Evolutionary conservation across 1,140 invertebrate genomes (phyloP), one percentile per base, ranked within the genome.

Genomic region (Mactra quadrangularis): DNA sequence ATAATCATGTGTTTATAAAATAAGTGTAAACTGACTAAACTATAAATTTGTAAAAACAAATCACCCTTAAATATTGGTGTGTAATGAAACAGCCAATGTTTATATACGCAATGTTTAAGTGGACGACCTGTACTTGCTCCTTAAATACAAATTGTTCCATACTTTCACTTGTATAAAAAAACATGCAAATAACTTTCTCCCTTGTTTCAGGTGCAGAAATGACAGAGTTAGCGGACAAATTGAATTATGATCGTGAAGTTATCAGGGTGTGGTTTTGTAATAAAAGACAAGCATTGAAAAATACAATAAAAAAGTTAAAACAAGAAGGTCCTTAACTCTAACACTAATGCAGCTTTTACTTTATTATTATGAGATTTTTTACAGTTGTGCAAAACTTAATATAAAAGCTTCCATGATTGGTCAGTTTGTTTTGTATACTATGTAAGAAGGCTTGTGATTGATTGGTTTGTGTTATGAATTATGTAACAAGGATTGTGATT

Each of bases 231-330:
- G 97, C 98, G 31, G 97, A 98, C 90, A 97, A 98, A 91, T 94
- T 99, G 38, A 98, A 98, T 78, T 99, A 99, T 93, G 98, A 99
- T 90, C 94, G 98, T 75, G 98, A 99, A 95, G 98, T 99, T 22
- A 99, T 99, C 90, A 94, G 98, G 92, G 99, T 99, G 93, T 99
- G 98, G 98, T 99, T 99, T 93, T 99, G 98, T 93, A 99, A 99
- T 94, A 99, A 99, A 94, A 95, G 98, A 84, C 98, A 99, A 93
- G 97, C 98, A 0, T 94, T 99, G 50, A 99, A 99, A 93, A 99
- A 99, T 93, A 98, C 97, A 13, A 97, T 94, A 29, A 94, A 94
- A 85, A 94, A 93, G 88, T 83, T 94, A 25, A 94, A 94, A 85
- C 90, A 91, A 62, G 90, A 91, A 68, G 84, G 75, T 11, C 88